phyloP scores from a whole-genome alignment of 2,888 invertebrate genomes.

The Aspidiotus rigidus region DNA sequence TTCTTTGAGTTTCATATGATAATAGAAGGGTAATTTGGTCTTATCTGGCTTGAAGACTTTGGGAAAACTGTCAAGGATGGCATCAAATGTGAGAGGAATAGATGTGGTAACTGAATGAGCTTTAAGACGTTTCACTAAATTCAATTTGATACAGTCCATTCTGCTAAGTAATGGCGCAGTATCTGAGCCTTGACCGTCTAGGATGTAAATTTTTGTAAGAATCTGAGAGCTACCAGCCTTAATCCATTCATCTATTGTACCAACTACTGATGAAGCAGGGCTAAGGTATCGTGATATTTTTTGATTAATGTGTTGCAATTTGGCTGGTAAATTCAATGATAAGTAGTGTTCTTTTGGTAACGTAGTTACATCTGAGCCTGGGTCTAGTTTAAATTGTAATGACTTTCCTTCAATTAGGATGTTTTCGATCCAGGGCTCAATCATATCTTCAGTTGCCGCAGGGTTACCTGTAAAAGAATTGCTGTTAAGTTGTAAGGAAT shows the following conservation, averaged over 20 bases:
- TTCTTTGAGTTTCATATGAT: background rate
- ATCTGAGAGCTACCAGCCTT: background rate
- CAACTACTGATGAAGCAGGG: background rate
- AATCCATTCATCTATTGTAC: background rate
- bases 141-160: background rate
- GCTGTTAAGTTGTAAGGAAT: background rate
- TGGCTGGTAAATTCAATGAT: background rate
- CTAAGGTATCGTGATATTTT: background rate
- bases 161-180: background rate
- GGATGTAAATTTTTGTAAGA: background rate
- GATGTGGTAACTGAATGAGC: fast-evolving
- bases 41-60: background rate
- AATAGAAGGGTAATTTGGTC: background rate
- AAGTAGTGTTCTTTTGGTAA: background rate
- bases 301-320: background rate
- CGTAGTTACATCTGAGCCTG: background rate
- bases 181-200: background rate
- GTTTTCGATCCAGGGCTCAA: background rate
- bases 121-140: background rate
- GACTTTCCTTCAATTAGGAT: background rate
- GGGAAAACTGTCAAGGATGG: background rate
- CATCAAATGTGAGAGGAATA: background rate
- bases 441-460: too few relatives aligned
- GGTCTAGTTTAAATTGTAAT: background rate
- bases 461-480: too few relatives aligned